Evolutionary conservation across 2,888 invertebrate genomes (phyloP).

Genomic region (Agapostemon virescens): DNA sequence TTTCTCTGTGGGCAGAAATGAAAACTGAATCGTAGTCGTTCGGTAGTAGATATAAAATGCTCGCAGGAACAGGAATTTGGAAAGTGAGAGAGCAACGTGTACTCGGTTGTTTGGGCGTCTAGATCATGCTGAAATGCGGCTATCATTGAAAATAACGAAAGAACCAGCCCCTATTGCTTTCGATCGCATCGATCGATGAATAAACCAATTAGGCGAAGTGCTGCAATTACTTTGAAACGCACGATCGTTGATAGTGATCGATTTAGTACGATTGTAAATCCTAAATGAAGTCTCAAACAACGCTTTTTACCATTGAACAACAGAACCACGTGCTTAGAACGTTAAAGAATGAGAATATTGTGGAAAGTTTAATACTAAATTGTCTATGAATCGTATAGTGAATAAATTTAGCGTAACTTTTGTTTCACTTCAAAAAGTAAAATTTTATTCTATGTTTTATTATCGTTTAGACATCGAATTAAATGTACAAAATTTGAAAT

Average conservation of each 20-base stretch:
- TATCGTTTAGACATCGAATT: not conserved
- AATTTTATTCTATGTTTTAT: not conserved
- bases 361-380: too few species aligned
- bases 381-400: not conserved
- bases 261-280: not conserved
- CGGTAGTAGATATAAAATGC: constrained; percentile 21
- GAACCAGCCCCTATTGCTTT: not conserved
- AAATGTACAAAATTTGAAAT: not conserved
- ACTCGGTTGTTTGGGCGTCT: not conserved
- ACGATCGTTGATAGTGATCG: not conserved
- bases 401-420: not conserved
- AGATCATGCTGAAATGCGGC: not conserved
- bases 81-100: constrained; percentile 17
- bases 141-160: constrained; percentile 22
- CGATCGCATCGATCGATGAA: constrained; percentile 8
- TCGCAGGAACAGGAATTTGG: constrained; percentile 13
- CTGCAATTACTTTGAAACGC: not conserved
- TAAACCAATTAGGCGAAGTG: not conserved
- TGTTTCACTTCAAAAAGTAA: not conserved
- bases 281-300: too few species aligned
- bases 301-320: not conserved
- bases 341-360: not conserved
- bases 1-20: constrained; percentile 25
- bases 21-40: constrained; percentile 25
- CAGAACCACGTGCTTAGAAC: too few species aligned